A percentile compares a stretch with the other conserved stretches of the same genome.
These are phyloP conservation scores for Morpho achilles DNA, from an alignment of 2,888 invertebrate genomes.

Conservation along the genomic window DNA sequence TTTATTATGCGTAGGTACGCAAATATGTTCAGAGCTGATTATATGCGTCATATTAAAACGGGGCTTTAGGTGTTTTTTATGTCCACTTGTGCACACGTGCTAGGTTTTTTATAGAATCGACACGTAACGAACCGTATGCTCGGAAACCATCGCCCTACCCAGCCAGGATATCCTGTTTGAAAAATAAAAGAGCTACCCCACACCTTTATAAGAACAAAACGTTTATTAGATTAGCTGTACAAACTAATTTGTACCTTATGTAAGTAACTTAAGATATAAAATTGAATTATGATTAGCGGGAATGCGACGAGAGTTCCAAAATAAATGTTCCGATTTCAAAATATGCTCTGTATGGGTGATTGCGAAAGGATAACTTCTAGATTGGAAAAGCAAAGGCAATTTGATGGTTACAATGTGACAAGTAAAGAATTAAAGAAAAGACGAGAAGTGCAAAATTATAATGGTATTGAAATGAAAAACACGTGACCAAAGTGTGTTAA, in stretches of 20 bases:
- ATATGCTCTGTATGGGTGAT: not conserved
- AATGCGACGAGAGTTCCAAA: conserved; percentile 13
- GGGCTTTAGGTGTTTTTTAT: conserved; percentile 27
- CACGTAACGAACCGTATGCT: conserved; percentile 58
- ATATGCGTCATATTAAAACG: too few relatives aligned
- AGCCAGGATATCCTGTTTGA: conserved; percentile 75
- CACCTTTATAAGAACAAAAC: conserved; percentile 43
- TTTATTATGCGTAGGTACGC: too few relatives aligned
- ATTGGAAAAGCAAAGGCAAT: not conserved
- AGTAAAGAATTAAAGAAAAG: too few relatives aligned
- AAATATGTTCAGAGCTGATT: too few relatives aligned
- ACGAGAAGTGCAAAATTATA: too few relatives aligned
- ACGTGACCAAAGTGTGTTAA: too few relatives aligned
- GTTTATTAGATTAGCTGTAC: conserved; percentile 8
- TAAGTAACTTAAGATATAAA: not conserved
- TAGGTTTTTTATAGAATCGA: conserved; percentile 52
- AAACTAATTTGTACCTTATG: conserved; percentile 11
- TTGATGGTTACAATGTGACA: too few relatives aligned
- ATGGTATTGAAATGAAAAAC: too few relatives aligned
- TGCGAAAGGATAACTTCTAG: not conserved
- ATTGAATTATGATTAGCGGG: conserved; percentile 1
- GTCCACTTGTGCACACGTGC: conserved; percentile 63
- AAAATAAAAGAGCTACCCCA: conserved; percentile 70
- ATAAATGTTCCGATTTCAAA: conserved; percentile 22
- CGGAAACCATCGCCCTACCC: conserved; percentile 58